phyloP scores from a whole-genome alignment of 2,888 invertebrate genomes.

The Podabrus alpinus region DNA sequence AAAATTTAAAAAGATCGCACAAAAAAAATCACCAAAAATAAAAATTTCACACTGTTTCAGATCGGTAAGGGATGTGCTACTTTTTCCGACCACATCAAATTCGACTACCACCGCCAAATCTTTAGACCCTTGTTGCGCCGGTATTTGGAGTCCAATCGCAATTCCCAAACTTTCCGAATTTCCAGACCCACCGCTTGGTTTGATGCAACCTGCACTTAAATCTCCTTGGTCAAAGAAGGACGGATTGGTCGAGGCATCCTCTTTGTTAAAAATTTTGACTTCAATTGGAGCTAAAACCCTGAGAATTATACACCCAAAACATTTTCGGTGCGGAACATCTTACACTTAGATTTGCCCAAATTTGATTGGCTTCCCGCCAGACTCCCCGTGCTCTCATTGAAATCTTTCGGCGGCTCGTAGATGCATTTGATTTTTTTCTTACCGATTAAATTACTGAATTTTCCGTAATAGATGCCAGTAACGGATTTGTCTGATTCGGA shows the following conservation, averaged over 20 bases:
- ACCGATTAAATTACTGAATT: neutral
- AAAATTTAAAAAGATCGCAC: neutral
- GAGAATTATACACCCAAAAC: too few relatives aligned
- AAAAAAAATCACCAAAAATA: neutral
- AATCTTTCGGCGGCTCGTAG: neutral
- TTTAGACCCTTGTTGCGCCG: neutral
- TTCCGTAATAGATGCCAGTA: neutral
- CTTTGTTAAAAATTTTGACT: neutral
- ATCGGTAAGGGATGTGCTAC: neutral
- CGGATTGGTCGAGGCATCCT: neutral
- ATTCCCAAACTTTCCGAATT: neutral
- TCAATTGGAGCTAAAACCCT: neutral
- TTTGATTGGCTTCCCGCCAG: neutral
- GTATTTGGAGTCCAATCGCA: conserved; percentile 10
- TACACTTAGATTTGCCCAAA: neutral
- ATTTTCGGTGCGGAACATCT: too few relatives aligned
- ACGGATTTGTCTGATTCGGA: neutral
- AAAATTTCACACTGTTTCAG: neutral
- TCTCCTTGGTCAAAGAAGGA: neutral
- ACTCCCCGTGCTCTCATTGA: neutral
- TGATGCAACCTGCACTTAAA: neutral
- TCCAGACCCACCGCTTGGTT: neutral
- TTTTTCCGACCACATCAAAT: neutral
- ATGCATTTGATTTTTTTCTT: neutral
- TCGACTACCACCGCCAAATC: conserved; percentile 8